Base-by-base conservation (phyloP, 2,797 vertebrate genomes). In the Sebastiscus albofasciatus region DNA sequence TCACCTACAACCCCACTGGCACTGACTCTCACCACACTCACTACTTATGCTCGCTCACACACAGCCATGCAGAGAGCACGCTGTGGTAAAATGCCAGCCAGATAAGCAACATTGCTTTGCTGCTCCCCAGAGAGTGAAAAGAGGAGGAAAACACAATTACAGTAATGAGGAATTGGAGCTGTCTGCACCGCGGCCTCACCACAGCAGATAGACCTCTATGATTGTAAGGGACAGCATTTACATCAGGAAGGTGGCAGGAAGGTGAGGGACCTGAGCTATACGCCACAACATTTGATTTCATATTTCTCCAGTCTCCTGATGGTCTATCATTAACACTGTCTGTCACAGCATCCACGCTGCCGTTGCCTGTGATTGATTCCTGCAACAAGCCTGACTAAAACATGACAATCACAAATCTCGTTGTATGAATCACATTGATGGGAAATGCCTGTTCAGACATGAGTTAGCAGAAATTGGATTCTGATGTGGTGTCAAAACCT, bases 41-140 rank as follows among this genome's bases (percentile, higher is more conserved):
- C 16, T 64, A 39, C 8, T 20, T 72, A 9, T 69, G 8, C 54
- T 60, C 4, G 9, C 52, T 52, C 62, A 70, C 68, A 69, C 39
- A 18, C 9, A 52, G 14, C 42, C 72, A 7, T 61, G 33, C 67
- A 75, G 71, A 52, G 59, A 75, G n/a, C 77, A 82, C 13, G 68
- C 71, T 65, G 79, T 80, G 77, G 80, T 81, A 58, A 91, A 93
- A 93, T 91, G 82, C 83, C 83, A 88, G 75, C 8, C 26, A 88
- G 87, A 90, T 87, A 91, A 90, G 85, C 65, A 73, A 59, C 27
- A 12, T 64, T 67, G 61, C 46, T 58, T 79, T 20, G 31, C 85
- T 42, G 59, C 77, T 86, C 84, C 79, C 80, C 49, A 33, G 69
- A 72, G 82, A 87, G 81, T 39, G 49, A 52, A 71, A 58, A 75